Base-by-base conservation (phyloP, 2,888 invertebrate genomes). In the Entomobrya multifasciata region DNA sequence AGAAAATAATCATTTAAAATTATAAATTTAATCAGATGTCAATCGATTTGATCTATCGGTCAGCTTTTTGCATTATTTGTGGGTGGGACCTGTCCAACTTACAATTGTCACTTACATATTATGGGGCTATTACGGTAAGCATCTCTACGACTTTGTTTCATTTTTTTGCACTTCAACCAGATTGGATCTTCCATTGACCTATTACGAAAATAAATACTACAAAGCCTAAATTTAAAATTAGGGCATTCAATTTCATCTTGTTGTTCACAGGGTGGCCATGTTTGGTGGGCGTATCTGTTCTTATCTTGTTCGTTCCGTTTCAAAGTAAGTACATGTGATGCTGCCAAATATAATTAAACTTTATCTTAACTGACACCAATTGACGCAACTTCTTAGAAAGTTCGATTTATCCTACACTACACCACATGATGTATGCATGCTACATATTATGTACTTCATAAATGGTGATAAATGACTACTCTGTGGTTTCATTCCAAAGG, bases 61-160 rank as follows among this genome's bases (percentile, higher is more conserved):
- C 11, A 55, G 57, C 15, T 88, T 88, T 52, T 17, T 88, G 0
- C 88, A 87, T 65, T 88, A 87, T 62, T 47, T 88, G 15, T 89
- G 84, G 87, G 99, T 98, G 88, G 98, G 97, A 0, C 97, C 98
- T 0, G 92, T 97, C 20, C 96, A 97, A 91, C 96, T 97, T 0
- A 92, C 95, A 74, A 95, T 97, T 89, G 95, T 97, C 89, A 95
- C 96, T 5, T 95, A 95, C 92, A 94, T 98, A 86, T 95, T 97
- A 94, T 97, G 96, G 93, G 93, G 93, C 44, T 95, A 95, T 92
- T 95, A 96, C 77, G 96, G 96, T 25, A 94, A 15, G 65, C 20
- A 2, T 30, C n/a, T n/a, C n/a, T n/a, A n/a, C n/a, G n/a, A n/a
- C n/a, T 20, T 11, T n/a, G 30, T 17, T 30, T 36, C 11, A 5